Base-by-base conservation (phyloP, 2,113 vertebrate species). In the Bothrops jararaca region DNA sequence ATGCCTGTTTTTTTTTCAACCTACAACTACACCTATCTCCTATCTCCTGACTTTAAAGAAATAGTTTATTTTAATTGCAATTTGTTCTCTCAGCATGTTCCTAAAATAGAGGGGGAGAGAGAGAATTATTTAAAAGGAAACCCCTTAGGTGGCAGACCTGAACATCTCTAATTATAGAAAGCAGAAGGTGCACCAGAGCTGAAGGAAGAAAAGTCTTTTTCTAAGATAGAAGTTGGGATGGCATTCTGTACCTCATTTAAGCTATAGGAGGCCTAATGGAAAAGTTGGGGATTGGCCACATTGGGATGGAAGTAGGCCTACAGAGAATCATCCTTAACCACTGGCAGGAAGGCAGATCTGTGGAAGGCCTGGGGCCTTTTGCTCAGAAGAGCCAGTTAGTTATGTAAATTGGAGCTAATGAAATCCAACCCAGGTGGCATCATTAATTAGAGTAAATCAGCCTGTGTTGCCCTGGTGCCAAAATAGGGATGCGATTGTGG, bases 51-150 rank as follows among this genome's bases (percentile, higher is more conserved):
- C 93, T 97, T 97, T 96, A 97, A 96, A 97, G 29, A 93, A 95
- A 96, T 93, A 42, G 94, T 96, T 97, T 97, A 97, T 97, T 97
- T 97, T 97, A 97, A 97, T 96, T 95, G 91, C 96, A 95, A 95
- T 95, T 96, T 96, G 95, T 96, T 97, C 97, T 97, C 93, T 94
- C 89, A 93, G 95, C 92, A n/a, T 95, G 96, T 92, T 93, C 92
- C 93, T 86, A 92, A 96, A 96, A 95, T 94, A 95, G 90, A 74
- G 88, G 48, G 90, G 90, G 92, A n/a, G 53, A 54, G 93, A 80
- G 56, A 42, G 85, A 86, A 93, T 94, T 94, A 93, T 95, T 95
- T 96, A 96, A 97, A 95, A 92, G 95, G 94, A 97, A 96, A 95
- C 91, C 94, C 95, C 95, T 94, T 58, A 93, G 90, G 91, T 90